Conservation (phyloP, 2,797 vertebrate species). For the Mus spretus region DNA sequence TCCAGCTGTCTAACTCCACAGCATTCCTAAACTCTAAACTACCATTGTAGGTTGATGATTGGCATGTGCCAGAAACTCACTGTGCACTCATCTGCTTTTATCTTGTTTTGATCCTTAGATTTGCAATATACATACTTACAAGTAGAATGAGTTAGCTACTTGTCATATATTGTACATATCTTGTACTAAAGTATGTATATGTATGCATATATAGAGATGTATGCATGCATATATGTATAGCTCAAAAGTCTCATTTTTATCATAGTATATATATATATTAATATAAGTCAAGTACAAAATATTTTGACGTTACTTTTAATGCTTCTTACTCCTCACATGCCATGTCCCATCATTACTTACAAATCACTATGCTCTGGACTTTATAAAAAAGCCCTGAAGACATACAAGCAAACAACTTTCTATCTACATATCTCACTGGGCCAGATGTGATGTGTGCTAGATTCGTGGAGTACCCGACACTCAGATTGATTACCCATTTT, state of each 20-base stretch:
- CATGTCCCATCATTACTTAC: slow-evolving; percentile 16
- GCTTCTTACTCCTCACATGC: not conserved
- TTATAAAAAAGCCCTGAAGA: not conserved
- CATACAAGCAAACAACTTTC: slow-evolving; percentile 40
- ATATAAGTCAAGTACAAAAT: slow-evolving; percentile 45
- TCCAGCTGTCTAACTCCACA: not conserved
- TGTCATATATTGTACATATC: not conserved
- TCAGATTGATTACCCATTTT: not conserved
- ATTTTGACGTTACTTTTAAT: slow-evolving; percentile 22
- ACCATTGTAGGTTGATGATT: not conserved
- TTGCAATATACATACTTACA: not conserved
- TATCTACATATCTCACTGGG: not conserved
- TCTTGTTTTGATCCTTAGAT: slow-evolving; percentile 43
- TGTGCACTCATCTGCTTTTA: slow-evolving; percentile 26
- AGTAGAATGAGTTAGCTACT: not conserved
- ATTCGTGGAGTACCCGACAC: not conserved
- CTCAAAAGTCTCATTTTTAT: not conserved
- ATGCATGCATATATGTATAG: not conserved
- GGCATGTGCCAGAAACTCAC: not conserved
- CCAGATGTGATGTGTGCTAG: not conserved
- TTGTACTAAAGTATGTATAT: not conserved
- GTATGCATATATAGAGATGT: not conserved
- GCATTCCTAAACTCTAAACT: not conserved
- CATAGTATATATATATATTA: not conserved
- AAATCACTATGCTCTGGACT: slow-evolving; percentile 17